Percentiles rank a stretch among this genome's conserved stretches.
These are phyloP conservation scores for Xanthia togata DNA, from an alignment of 2,888 invertebrate species.

Conservation along the genomic window DNA sequence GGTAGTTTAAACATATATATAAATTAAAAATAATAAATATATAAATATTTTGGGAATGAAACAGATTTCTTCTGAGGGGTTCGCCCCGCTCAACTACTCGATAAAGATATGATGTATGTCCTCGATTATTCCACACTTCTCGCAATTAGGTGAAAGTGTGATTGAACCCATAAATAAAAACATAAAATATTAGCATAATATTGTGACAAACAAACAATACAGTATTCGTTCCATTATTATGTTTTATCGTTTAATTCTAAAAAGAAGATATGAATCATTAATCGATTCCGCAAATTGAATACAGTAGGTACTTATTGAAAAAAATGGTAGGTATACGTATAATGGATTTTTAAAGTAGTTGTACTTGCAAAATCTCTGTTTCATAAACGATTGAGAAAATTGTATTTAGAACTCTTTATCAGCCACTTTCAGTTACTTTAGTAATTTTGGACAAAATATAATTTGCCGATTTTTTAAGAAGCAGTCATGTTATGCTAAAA, in stretches of 20 bases:
- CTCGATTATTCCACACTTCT: too few relatives aligned
- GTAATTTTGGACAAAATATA: not conserved
- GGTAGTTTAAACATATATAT: too few relatives aligned
- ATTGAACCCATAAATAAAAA: too few relatives aligned
- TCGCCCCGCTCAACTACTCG: too few relatives aligned
- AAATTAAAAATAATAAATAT: too few relatives aligned
- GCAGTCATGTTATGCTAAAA: too few relatives aligned
- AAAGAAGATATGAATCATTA: conserved; percentile 53
- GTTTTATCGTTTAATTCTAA: conserved; percentile 42
- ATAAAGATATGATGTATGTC: too few relatives aligned
- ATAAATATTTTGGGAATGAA: too few relatives aligned
- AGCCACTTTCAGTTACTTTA: not conserved
- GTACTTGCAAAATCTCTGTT: not conserved
- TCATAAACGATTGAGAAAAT: not conserved
- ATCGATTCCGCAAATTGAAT: conserved; percentile 42
- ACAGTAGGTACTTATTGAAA: conserved; percentile 11
- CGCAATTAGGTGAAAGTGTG: too few relatives aligned
- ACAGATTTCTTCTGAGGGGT: too few relatives aligned
- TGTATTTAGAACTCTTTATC: not conserved
- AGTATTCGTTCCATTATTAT: not conserved
- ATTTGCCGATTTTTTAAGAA: not conserved
- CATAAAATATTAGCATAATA: too few relatives aligned
- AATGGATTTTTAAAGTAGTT: not conserved
- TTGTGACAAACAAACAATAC: conserved; percentile 30
- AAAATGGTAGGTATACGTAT: not conserved